Evolutionary conservation across 1,140 invertebrate genomes (phyloP).

Genomic region (Tigriopus japonicus): DNA sequence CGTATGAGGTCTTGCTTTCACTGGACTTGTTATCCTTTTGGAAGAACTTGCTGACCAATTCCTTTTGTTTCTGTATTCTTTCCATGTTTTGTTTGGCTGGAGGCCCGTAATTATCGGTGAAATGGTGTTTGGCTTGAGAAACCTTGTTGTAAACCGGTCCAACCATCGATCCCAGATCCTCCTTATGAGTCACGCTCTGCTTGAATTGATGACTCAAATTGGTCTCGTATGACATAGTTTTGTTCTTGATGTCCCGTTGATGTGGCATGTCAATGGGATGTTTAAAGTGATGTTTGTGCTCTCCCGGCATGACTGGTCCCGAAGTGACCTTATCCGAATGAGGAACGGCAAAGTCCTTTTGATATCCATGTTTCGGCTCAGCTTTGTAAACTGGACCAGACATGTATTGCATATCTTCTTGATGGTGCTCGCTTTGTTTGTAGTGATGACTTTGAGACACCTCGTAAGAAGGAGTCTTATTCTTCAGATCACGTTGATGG

Average conservation of each 20-base stretch:
- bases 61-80: constrained; percentile 5
- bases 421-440: constrained; percentile 1
- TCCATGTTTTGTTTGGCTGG: constrained; percentile 6
- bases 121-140: constrained; percentile 4
- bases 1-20: not conserved
- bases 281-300: constrained; percentile 10
- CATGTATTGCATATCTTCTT: constrained; percentile 4
- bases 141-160: constrained; percentile 5
- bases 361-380: constrained; percentile 1
- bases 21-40: constrained; percentile 1
- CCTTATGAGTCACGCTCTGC: constrained; percentile 3
- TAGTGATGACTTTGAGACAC: constrained; percentile 10
- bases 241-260: constrained; percentile 8
- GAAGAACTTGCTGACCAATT: constrained; percentile 14
- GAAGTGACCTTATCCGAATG: not conserved
- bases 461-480: constrained; percentile 8
- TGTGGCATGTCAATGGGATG: constrained; percentile 10
- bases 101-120: constrained; percentile 3
- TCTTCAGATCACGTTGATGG: constrained; percentile 11
- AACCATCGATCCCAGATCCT: not conserved
- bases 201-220: constrained; percentile 3
- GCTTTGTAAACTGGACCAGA: constrained; percentile 11
- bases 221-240: constrained; percentile 2
- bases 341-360: constrained; percentile 2
- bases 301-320: not conserved